Evolutionary conservation across 2,888 invertebrate species (phyloP), one percentile per base, ranked within the genome.

Genomic region (Pristionchus entomophagus): DNA sequence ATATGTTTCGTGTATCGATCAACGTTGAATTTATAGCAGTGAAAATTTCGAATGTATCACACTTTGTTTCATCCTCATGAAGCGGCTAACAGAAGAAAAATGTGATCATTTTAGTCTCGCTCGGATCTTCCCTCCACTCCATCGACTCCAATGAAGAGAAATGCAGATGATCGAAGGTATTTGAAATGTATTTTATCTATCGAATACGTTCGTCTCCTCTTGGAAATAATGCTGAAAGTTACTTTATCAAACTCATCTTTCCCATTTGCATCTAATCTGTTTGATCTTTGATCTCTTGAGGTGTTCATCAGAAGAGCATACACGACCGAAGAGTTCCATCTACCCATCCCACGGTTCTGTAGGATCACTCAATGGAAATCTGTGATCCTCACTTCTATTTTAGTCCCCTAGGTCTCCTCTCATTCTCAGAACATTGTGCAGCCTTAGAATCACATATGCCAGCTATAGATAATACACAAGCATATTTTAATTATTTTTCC

Each of bases 41-140:
- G n/a, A n/a, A n/a, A n/a, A n/a, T n/a, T n/a, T n/a, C n/a, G n/a
- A n/a, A n/a, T n/a, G n/a, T n/a, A n/a, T n/a, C n/a, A n/a, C n/a
- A n/a, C n/a, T n/a, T n/a, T n/a, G n/a, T n/a, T n/a, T n/a, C n/a
- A n/a, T n/a, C n/a, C n/a, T n/a, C n/a, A n/a, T n/a, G n/a, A n/a
- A n/a, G n/a, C n/a, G n/a, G n/a, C n/a, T n/a, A n/a, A n/a, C n/a
- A n/a, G n/a, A n/a, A n/a, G n/a, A n/a, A n/a, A n/a, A n/a, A n/a
- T n/a, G n/a, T n/a, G n/a, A n/a, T 35, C 38, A 41, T 51, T 59
- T 19, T n/a, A 82, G 83, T 59, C 62, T 22, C 83, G 83, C 41
- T 53, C 53, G 12, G 83, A 84, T 22, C 83, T 84, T 2, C 83
- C 83, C 41, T 84, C 83, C 32, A 84, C 83, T 10, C 83, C 83